Evolutionary conservation across 2,113 vertebrate species (phyloP).

Genomic region (Solea solea): DNA sequence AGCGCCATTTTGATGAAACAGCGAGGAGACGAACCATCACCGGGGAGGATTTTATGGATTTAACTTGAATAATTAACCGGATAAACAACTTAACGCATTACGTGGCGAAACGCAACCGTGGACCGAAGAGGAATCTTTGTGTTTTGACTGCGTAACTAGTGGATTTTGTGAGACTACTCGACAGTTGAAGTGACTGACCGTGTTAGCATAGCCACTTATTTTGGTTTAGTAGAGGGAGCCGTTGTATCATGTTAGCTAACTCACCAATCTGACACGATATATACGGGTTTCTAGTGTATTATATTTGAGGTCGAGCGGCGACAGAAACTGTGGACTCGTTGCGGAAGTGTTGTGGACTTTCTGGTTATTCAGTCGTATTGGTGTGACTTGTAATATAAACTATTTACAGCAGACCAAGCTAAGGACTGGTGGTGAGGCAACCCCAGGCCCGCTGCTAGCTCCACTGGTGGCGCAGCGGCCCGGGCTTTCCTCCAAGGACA

Average conservation of each 20-base stretch:
- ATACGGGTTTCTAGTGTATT: not conserved
- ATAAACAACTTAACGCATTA: not conserved
- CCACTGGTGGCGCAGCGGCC: conserved; percentile 24
- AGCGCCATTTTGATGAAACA: conserved; percentile 79
- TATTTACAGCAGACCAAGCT: conserved; percentile 7
- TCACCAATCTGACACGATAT: not conserved
- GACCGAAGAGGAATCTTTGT: conserved; percentile 8
- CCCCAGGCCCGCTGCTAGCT: conserved; percentile 49
- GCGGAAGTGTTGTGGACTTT: conserved; percentile 38
- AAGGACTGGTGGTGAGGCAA: conserved; percentile 46
- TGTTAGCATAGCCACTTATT: conserved; percentile 41
- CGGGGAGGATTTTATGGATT: conserved; percentile 66
- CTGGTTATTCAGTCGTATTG: conserved; percentile 5
- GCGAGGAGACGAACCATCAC: conserved; percentile 51
- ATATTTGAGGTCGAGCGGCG: not conserved
- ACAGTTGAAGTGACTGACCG: conserved; percentile 1
- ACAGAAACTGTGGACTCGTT: conserved; percentile 26
- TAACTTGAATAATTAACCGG: conserved; percentile 27
- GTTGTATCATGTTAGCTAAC: conserved; percentile 43
- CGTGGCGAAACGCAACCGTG: not conserved
- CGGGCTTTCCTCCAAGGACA: conserved; percentile 55
- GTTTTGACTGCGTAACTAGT: not conserved
- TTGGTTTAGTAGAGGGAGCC: conserved; percentile 33
- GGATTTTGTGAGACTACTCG: conserved; percentile 29
- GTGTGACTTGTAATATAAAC: conserved; percentile 27